Conservation (phyloP, 2,113 vertebrate genomes). For the Polypterus bichir region DNA sequence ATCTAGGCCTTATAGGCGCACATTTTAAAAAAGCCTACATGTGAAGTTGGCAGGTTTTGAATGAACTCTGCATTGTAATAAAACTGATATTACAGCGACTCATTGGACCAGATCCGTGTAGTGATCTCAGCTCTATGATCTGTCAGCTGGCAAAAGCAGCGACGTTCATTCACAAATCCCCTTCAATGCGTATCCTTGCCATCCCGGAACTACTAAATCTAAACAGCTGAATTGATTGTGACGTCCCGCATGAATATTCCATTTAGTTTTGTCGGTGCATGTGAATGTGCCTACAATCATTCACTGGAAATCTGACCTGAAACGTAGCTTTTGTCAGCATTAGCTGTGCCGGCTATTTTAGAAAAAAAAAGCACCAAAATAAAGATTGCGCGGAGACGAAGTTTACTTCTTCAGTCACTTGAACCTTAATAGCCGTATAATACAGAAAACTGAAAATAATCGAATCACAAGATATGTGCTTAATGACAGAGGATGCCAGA, state of each 20-base stretch:
- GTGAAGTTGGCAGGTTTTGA: constrained; percentile 41
- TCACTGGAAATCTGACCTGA: constrained; percentile 1
- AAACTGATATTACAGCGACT: constrained; percentile 37
- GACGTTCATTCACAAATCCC: constrained; percentile 66
- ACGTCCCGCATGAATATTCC: constrained; percentile 38
- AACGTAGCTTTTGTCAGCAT: too few relatives aligned
- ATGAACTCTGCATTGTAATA: constrained; percentile 38
- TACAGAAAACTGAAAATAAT: not conserved
- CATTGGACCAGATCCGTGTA: constrained; percentile 52
- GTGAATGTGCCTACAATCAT: constrained; percentile 5
- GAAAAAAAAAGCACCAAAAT: too few relatives aligned
- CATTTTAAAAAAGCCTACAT: constrained; percentile 22
- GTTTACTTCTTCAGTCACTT: too few relatives aligned
- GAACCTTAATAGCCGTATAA: not conserved
- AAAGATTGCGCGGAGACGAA: too few relatives aligned
- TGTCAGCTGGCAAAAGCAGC: constrained; percentile 55
- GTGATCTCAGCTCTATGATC: constrained; percentile 53
- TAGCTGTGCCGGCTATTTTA: too few relatives aligned
- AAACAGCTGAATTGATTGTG: constrained; percentile 37
- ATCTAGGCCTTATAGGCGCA: constrained; percentile 29
- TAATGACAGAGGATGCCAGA: too few relatives aligned
- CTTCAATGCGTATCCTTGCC: constrained; percentile 44
- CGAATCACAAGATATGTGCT: not conserved
- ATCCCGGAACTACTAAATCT: constrained; percentile 26
- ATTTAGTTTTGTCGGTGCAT: constrained; percentile 5